Conservation (phyloP, 2,888 invertebrate genomes). For the Argyresthia albistria region DNA sequence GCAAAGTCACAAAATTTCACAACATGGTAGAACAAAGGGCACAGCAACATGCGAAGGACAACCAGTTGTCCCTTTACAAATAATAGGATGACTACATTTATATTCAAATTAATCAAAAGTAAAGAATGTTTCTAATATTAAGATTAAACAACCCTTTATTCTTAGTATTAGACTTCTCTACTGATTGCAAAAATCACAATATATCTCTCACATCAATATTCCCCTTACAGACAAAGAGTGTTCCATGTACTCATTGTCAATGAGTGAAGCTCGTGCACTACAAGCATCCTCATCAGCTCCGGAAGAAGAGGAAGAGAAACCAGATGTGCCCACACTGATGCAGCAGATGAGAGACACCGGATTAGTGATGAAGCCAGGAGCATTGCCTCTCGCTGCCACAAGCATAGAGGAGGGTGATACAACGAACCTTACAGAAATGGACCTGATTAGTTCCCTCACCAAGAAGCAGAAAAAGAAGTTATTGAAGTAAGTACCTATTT, state of each 20-base stretch:
- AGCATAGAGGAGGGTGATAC: conserved; percentile 75
- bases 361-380: conserved; percentile 86
- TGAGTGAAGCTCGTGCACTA: conserved; percentile 84
- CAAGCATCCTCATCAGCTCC: conserved; percentile 81
- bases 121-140: too few relatives aligned
- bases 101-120: too few relatives aligned
- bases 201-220: too few relatives aligned
- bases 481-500: conserved; percentile 76
- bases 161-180: too few relatives aligned
- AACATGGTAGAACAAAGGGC: too few relatives aligned
- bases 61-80: too few relatives aligned
- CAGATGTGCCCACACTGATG: conserved; percentile 78
- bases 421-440: conserved; percentile 76
- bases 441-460: conserved; percentile 86
- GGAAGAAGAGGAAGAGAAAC: conserved; percentile 76
- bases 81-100: too few relatives aligned
- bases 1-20: too few relatives aligned
- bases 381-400: conserved; percentile 68
- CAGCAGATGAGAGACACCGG: conserved; percentile 95
- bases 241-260: conserved; percentile 89
- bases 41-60: too few relatives aligned
- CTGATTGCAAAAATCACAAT: too few relatives aligned
- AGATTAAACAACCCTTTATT: too few relatives aligned
- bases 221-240: conserved; percentile 90
- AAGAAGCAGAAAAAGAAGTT: conserved; percentile 93